These are phyloP conservation scores for Callinectes sapidus DNA, from an alignment of 2,888 invertebrate species.

Conservation along the genomic window DNA sequence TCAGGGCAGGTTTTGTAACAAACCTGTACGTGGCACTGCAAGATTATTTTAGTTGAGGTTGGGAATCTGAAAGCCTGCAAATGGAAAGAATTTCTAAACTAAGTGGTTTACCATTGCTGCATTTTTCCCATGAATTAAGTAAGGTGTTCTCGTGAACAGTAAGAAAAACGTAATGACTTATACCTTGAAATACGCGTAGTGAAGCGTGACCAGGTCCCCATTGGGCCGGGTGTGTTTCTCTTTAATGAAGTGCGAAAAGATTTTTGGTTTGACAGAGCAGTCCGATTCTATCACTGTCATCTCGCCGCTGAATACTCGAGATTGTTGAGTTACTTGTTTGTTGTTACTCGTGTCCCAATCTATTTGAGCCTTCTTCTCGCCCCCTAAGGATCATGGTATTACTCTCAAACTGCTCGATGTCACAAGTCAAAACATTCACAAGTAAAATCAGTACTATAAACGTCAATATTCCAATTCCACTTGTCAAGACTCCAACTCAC, in stretches of 20 bases:
- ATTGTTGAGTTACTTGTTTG: background rate
- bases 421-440: background rate
- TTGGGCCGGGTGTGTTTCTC: conserved; percentile 59
- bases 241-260: conserved; percentile 73
- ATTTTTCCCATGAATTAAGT: no score
- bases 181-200: conserved; percentile 68
- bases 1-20: conserved; percentile 73
- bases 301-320: conserved; percentile 59
- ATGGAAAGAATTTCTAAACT: background rate
- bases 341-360: conserved; percentile 50
- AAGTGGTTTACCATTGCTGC: background rate
- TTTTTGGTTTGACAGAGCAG: conserved; percentile 73
- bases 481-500: conserved; percentile 48
- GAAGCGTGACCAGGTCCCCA: conserved; percentile 61
- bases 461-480: no score
- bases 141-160: no score
- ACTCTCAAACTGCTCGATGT: background rate
- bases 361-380: conserved; percentile 38
- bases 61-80: conserved; percentile 74
- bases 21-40: conserved; percentile 74
- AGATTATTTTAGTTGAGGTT: conserved; percentile 73
- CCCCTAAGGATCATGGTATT: conserved; percentile 31
- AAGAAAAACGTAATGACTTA: no score
- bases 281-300: conserved; percentile 73
- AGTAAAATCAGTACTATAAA: no score